Conservation (phyloP, 2,888 invertebrate species). For the Tinea pellionella region DNA sequence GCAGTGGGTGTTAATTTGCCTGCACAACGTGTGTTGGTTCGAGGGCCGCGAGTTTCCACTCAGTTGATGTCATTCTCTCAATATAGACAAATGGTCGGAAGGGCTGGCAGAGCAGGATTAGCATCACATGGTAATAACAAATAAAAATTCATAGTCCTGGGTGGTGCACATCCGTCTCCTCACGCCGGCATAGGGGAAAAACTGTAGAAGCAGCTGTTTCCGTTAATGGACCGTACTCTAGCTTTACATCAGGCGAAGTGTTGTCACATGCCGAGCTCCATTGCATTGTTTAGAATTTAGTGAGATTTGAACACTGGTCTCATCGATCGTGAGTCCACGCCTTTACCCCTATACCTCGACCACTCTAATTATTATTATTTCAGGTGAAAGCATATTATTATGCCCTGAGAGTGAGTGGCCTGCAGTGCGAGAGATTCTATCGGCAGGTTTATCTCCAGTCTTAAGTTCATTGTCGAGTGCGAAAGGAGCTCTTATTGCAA, state of each 20-base stretch:
- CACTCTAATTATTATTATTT: background rate
- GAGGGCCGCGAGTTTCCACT: slow-evolving; percentile 85
- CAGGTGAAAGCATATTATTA: slow-evolving; percentile 88
- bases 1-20: slow-evolving; percentile 99
- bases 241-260: too few relatives aligned
- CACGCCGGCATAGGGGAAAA: too few relatives aligned
- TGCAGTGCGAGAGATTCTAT: slow-evolving; percentile 27
- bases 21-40: slow-evolving; percentile 87
- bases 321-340: too few relatives aligned
- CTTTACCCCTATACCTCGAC: too few relatives aligned
- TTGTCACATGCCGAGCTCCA: too few relatives aligned
- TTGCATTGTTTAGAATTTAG: too few relatives aligned
- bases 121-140: slow-evolving; percentile 63
- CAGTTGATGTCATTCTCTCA: slow-evolving; percentile 79
- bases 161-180: too few relatives aligned
- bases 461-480: slow-evolving; percentile 68
- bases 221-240: too few relatives aligned
- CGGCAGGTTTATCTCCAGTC: slow-evolving; percentile 32
- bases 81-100: slow-evolving; percentile 96
- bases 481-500: slow-evolving; percentile 66
- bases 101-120: slow-evolving; percentile 93
- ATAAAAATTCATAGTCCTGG: too few relatives aligned
- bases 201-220: too few relatives aligned
- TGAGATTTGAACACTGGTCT: too few relatives aligned
- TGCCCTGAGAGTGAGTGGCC: slow-evolving; percentile 56